Evolutionary conservation across 2,888 invertebrate genomes (phyloP).

Genomic region (Rhogogaster chlorosoma): DNA sequence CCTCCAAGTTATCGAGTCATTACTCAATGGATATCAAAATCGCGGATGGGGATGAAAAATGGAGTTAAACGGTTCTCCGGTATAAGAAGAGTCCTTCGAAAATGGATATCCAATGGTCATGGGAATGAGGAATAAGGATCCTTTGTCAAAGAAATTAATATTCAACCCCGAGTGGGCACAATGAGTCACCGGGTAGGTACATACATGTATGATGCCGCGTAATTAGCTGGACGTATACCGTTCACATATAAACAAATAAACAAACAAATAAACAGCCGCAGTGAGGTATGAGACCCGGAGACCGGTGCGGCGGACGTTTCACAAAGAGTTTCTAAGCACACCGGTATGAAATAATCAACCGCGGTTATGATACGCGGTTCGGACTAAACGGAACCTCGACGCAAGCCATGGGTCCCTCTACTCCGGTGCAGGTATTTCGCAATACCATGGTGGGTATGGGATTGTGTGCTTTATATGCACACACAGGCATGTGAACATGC

Average conservation of each 20-base stretch:
- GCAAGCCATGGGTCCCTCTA: background rate
- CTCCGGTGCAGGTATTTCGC: background rate
- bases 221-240: conserved; percentile 71
- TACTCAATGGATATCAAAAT: background rate
- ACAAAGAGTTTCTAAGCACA: conserved; percentile 42
- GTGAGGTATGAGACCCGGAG: background rate
- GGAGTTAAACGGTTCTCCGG: background rate
- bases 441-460: background rate
- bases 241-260: conserved; percentile 69
- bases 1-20: background rate
- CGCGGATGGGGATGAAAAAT: background rate
- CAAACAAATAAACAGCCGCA: conserved; percentile 48
- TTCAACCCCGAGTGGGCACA: conserved; percentile 49
- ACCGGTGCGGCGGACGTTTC: conserved; percentile 15
- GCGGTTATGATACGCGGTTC: conserved; percentile 44
- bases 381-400: conserved; percentile 30
- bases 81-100: background rate
- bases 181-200: conserved; percentile 48
- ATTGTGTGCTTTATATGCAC: background rate
- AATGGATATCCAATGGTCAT: background rate
- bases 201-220: conserved; percentile 56
- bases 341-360: conserved; percentile 46
- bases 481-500: background rate
- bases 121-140: background rate
- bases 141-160: conserved; percentile 44